A percentile compares a stretch with the other conserved stretches of the same genome.
Evolutionary conservation across 2,797 vertebrate genomes (phyloP).

Genomic region (Sphenodon punctatus): DNA sequence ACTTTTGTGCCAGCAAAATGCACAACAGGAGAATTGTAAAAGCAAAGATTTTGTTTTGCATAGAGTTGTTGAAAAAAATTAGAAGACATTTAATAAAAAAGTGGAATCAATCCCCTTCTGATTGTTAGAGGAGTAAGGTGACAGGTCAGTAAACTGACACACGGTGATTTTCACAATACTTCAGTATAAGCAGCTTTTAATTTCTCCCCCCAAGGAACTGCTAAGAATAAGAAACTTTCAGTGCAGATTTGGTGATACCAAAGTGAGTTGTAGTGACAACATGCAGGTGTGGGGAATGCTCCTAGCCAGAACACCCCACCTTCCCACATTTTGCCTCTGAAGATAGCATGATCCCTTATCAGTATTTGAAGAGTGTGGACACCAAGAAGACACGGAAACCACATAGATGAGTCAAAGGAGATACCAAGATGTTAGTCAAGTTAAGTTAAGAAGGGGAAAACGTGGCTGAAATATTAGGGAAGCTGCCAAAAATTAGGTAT

Average conservation of each 20-base stretch:
- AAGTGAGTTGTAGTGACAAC: background rate
- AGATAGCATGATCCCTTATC: conserved; percentile 18
- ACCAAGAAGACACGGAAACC: background rate
- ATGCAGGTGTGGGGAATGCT: background rate
- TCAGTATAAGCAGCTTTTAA: background rate
- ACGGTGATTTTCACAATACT: background rate
- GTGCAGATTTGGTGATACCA: background rate
- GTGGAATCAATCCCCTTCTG: too few relatives aligned
- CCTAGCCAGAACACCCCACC: background rate
- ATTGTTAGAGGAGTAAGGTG: too few relatives aligned
- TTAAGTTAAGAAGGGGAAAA: conserved; percentile 1
- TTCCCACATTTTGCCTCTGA: background rate
- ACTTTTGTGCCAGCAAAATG: conserved; percentile 51
- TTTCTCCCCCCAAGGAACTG: background rate
- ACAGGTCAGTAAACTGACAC: too few relatives aligned
- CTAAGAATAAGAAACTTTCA: background rate
- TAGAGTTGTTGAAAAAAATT: too few relatives aligned
- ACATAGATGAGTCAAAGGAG: background rate
- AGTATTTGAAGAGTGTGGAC: background rate
- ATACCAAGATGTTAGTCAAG: too few relatives aligned
- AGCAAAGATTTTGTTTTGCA: conserved; percentile 51
- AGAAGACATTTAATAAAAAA: too few relatives aligned
- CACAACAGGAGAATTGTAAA: conserved; percentile 34
- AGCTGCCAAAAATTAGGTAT: background rate
- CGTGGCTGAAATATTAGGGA: background rate